A percentile compares a stretch with the other conserved stretches of the same genome.
These are phyloP conservation scores for Nasonovia ribisnigri DNA, from an alignment of 2,888 invertebrate genomes.

Conservation along the genomic window DNA sequence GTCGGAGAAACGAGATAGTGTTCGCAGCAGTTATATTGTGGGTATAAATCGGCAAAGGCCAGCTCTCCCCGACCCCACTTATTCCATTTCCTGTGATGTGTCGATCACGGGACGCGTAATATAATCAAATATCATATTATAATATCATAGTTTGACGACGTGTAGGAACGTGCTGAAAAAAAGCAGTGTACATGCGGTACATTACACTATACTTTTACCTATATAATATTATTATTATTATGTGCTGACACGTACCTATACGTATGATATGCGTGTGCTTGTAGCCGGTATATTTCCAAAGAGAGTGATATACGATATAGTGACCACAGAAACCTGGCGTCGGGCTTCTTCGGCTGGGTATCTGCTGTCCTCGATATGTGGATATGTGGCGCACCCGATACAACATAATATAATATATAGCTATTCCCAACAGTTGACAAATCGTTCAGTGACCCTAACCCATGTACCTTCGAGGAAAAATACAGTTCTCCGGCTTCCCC, in stretches of 20 bases:
- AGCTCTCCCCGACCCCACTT: background rate
- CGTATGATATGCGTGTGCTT: background rate
- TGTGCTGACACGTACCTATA: background rate
- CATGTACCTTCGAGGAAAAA: too few species aligned
- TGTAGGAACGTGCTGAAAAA: background rate
- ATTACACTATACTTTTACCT: background rate
- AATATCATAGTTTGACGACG: background rate
- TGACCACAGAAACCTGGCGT: slow-evolving; percentile 34
- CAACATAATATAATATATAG: background rate
- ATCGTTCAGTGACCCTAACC: slow-evolving; percentile 57
- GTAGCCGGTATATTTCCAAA: background rate
- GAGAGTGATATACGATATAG: slow-evolving; percentile 47
- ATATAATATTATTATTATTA: background rate
- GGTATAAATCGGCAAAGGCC: background rate
- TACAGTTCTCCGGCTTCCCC: slow-evolving; percentile 45
- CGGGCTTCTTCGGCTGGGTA: slow-evolving; percentile 39
- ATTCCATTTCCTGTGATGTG: background rate
- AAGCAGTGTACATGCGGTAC: background rate
- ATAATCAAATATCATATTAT: background rate
- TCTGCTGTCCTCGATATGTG: background rate
- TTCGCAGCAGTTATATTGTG: background rate
- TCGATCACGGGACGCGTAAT: background rate
- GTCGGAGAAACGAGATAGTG: background rate
- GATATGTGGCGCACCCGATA: slow-evolving; percentile 38
- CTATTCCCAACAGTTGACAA: slow-evolving; percentile 39